Evolutionary conservation across 1,140 invertebrate species (phyloP), one percentile per base, ranked within the genome.

Genomic region (Rhagoletis pomonella): DNA sequence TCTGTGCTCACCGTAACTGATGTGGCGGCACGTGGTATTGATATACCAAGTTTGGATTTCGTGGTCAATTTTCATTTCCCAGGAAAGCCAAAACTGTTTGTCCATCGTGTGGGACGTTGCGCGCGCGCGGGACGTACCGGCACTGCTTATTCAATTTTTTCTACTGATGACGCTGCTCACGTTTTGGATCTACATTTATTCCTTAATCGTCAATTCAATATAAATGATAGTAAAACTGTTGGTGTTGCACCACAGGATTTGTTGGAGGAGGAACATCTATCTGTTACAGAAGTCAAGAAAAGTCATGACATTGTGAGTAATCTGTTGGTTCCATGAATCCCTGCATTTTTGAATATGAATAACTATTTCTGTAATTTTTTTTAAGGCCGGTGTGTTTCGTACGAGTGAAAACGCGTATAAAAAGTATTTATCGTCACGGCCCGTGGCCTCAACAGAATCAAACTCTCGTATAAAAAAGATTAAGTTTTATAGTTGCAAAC

Each of bases 1-100:
- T 95, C 95, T 59, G 96, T 97, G 50, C 93, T 99, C 4, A 93
- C 99, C 14, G 99, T 99, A 0, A 99, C 99, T 0, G 99, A 99
- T 94, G 96, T 99, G 6, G 99, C 99, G 3, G 99, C 99, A 1
- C 94, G 99, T 91, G 99, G 99, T 88, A 97, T 99, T 58, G 99
- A 99, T 93, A 98, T 99, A 91, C 99, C 99, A 0, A 95, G 97
- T 88, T 93, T 99, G 87, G 99, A 99, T 91, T 98, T 97, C 92
- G 99, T 99, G 4, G 98, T 99, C 67, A 99, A 99, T 93, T 98
- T 96, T 90, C 97, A 99, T 94, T 99, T 99, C 92, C 99, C 99
- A 0, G 96, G 97, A 0, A 99, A 99, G 93, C 95, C 98, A 0
- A 99, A 99, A 94, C 94, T 99, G 10, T 99, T 99, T 94, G 97